Base-by-base conservation (phyloP, 2,797 vertebrate genomes). In the Petrocephalus sullivani region DNA sequence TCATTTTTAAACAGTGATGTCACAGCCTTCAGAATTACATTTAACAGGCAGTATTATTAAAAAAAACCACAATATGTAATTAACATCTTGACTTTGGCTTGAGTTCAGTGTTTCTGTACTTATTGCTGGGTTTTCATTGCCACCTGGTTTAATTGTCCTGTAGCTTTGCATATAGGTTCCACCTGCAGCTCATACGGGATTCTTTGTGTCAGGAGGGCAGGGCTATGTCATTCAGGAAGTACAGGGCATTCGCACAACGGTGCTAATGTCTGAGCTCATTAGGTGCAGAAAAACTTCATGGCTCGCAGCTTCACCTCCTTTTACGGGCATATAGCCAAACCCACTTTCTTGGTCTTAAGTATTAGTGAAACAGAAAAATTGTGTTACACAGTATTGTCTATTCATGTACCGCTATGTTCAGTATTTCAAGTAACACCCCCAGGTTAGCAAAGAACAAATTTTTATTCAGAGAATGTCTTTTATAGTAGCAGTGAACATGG, bases 191-290 rank as follows among this genome's bases (percentile, higher is more conserved):
- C 75, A 53, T 89, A 51, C 23, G 78, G 85, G 33, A 91, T 92
- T 93, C 94, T 95, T 95, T 95, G 94, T 95, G 92, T 91, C 93
- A 95, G 94, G 95, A 94, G 94, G 95, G 95, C 95, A 93, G 95
- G 90, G 94, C 95, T 94, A 67, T 93, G 93, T 93, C 92, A 93
- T 94, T 94, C 95, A 95, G 95, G 95, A 94, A 95, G 95, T 94
- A 91, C n/a, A 41, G n/a, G 46, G 67, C 64, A 16, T 75, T 53
- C 49, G 10, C 9, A 49, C 89, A 92, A 93, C 95, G 94, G 95
- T 95, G 95, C 95, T 95, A 95, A 96, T 16, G 16, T 96, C 33
- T 82, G 33, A 82, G 71, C 53, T n/a, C 37, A 82, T 81, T 41
- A 53, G 54, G 12, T 78, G 75, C 87, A n/a, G 14, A 16, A 16